phyloP scores from a whole-genome alignment of 92 coral and sea anemone species.

The Micromussa lordhowensis region DNA sequence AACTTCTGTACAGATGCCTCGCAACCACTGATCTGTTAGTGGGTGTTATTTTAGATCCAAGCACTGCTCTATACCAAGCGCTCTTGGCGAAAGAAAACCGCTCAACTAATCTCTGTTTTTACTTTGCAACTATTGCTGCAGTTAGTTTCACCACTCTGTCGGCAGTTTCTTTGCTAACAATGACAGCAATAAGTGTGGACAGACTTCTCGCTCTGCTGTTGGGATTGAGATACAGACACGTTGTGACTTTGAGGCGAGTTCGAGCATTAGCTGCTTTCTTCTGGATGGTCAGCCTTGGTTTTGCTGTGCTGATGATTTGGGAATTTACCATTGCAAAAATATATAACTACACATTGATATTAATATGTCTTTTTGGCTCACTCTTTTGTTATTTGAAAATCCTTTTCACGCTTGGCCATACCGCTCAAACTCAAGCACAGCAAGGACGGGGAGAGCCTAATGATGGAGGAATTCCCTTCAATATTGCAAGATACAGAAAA shows the following conservation, averaged over 20 bases:
- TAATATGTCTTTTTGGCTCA: background rate
- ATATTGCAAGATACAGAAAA: background rate
- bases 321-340: background rate
- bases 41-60: background rate
- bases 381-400: background rate
- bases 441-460: background rate
- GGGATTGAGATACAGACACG: background rate
- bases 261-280: background rate
- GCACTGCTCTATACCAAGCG: background rate
- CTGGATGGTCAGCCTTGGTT: background rate
- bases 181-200: slow-evolving; percentile 16
- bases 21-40: slow-evolving; percentile 9
- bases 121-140: background rate
- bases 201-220: slow-evolving; percentile 28
- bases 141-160: background rate
- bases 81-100: too few relatives aligned
- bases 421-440: background rate
- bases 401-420: background rate
- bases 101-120: background rate
- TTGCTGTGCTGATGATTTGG: background rate
- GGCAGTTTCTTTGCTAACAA: background rate
- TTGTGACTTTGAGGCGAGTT: background rate
- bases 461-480: background rate
- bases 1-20: background rate
- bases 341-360: background rate